These are phyloP conservation scores for Drosophila virilis DNA, from an alignment of 1,140 invertebrate genomes.

Conservation along the genomic window DNA sequence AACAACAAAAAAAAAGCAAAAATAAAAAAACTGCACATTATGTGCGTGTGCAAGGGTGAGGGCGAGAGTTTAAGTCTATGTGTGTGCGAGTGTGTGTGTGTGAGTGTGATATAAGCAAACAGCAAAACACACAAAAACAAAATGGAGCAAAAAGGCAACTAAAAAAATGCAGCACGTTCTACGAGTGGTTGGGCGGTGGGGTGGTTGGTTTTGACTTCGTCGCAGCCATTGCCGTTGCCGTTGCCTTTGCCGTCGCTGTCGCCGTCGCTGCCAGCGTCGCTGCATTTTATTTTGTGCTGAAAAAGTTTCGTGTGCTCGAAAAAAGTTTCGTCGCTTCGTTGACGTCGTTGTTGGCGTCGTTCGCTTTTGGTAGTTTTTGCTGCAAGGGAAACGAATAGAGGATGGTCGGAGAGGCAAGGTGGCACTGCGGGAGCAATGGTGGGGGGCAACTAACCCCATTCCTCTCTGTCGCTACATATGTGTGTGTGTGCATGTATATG, in stretches of 20 bases:
- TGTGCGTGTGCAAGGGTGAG: conserved; percentile 55
- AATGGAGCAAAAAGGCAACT: conserved; percentile 68
- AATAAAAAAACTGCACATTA: conserved; percentile 63
- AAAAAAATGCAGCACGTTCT: conserved; percentile 61
- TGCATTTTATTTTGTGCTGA: conserved; percentile 83
- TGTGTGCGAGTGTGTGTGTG: conserved; percentile 18
- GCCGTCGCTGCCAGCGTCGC: conserved; percentile 57
- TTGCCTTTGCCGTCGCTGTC: background rate
- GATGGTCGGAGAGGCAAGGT: background rate
- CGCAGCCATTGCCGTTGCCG: conserved; percentile 10
- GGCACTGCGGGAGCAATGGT: background rate
- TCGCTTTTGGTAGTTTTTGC: conserved; percentile 69
- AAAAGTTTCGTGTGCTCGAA: conserved; percentile 84
- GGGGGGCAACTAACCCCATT: conserved; percentile 34
- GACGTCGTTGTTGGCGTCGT: conserved; percentile 71
- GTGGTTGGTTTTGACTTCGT: conserved; percentile 31
- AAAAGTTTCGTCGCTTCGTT: conserved; percentile 83
- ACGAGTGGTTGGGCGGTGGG: conserved; percentile 14
- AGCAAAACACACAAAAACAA: conserved; percentile 82
- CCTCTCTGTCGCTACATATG: background rate
- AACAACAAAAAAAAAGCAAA: conserved; percentile 1
- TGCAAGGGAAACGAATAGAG: conserved; percentile 53
- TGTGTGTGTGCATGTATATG: conserved; percentile 9
- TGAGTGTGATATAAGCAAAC: conserved; percentile 51
- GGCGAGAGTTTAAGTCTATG: conserved; percentile 19